Evolutionary conservation across 2,888 invertebrate species (phyloP).

Genomic region (Linyphia triangularis): DNA sequence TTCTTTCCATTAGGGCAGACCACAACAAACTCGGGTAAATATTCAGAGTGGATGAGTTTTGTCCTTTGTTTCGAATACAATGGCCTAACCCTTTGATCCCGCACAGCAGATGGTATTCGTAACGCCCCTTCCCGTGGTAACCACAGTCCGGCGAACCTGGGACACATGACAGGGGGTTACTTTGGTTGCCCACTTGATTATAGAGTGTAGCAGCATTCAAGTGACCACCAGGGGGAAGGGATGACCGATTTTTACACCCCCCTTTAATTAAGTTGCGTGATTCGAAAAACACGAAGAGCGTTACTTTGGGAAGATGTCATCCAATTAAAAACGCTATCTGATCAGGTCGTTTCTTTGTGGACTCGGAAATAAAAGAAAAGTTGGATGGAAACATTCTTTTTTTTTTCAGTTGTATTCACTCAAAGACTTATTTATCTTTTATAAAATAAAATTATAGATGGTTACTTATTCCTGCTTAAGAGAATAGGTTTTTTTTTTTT

Average conservation of each 20-base stretch:
- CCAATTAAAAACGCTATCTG: slow-evolving; percentile 49
- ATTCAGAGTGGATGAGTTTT: slow-evolving; percentile 37
- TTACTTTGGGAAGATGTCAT: slow-evolving; percentile 19
- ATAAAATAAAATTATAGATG: too few species aligned
- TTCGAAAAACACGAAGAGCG: slow-evolving; percentile 57
- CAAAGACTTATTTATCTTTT: too few species aligned
- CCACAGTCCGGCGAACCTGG: slow-evolving; percentile 21
- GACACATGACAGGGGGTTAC: slow-evolving; percentile 43
- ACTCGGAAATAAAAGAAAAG: neutral
- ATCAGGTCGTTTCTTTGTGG: neutral
- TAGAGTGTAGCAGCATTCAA: slow-evolving; percentile 44
- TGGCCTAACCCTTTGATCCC: slow-evolving; percentile 63
- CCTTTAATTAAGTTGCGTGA: slow-evolving; percentile 72
- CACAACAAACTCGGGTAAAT: slow-evolving; percentile 42
- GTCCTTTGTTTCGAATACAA: slow-evolving; percentile 58
- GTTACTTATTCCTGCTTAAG: too few species aligned
- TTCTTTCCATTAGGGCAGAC: slow-evolving; percentile 55
- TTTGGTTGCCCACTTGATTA: slow-evolving; percentile 68
- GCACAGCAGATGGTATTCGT: slow-evolving; percentile 61
- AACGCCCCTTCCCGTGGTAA: slow-evolving; percentile 40
- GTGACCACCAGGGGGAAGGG: slow-evolving; percentile 39
- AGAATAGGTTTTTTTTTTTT: too few species aligned
- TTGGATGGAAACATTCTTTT: neutral
- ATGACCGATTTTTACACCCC: slow-evolving; percentile 26
- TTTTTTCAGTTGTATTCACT: neutral